Percentiles rank a stretch among this genome's conserved stretches.
phyloP scores from a whole-genome alignment of 2,113 vertebrate genomes.

The Pholis gunnellus region DNA sequence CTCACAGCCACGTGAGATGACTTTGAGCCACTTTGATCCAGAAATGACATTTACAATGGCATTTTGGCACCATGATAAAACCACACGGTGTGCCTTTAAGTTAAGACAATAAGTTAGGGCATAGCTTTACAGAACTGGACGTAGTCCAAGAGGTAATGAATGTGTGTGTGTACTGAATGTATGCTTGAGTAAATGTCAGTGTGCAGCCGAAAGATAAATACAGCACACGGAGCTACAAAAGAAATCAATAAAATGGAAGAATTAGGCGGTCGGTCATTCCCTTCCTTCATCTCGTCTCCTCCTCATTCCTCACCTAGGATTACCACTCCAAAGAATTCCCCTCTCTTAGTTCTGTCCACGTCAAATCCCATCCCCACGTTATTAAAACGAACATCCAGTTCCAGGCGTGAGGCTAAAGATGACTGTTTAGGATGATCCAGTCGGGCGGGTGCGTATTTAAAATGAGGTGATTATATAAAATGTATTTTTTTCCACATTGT shows the following conservation, averaged over 20 bases:
- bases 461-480: slow-evolving; percentile 57
- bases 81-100: not conserved
- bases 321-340: slow-evolving; percentile 55
- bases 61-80: not conserved
- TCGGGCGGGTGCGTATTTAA: slow-evolving; percentile 13
- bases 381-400: slow-evolving; percentile 33
- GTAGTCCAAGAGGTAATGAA: slow-evolving; percentile 32
- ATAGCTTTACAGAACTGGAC: slow-evolving; percentile 5
- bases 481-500: slow-evolving; percentile 15
- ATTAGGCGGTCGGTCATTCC: slow-evolving; percentile 27
- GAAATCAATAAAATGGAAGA: slow-evolving; percentile 56
- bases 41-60: not conserved
- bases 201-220: slow-evolving; percentile 60
- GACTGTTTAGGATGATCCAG: slow-evolving; percentile 21
- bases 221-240: slow-evolving; percentile 39
- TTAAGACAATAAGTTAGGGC: slow-evolving; percentile 10
- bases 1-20: too few relatives aligned
- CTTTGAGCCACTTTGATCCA: not conserved
- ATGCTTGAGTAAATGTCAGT: slow-evolving; percentile 45
- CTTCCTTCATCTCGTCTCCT: slow-evolving; percentile 32
- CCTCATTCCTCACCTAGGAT: slow-evolving; percentile 62
- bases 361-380: slow-evolving; percentile 18
- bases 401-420: slow-evolving; percentile 6
- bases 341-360: slow-evolving; percentile 19
- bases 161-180: slow-evolving; percentile 47